Conservation (phyloP, 2,113 vertebrate species). For the Pelodiscus sinensis region DNA sequence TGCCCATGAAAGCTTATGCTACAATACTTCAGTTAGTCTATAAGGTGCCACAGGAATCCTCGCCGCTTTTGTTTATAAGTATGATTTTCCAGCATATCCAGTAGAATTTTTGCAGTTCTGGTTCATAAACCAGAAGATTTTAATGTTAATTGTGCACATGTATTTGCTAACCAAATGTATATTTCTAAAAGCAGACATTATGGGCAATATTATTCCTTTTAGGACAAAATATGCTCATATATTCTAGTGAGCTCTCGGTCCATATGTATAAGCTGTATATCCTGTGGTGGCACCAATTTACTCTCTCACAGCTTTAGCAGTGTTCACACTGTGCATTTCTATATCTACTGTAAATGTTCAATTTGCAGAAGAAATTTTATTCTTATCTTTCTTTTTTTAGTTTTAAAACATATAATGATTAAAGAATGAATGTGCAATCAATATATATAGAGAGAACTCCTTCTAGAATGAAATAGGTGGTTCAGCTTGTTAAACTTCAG, state of each 20-base stretch:
- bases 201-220: conserved; percentile 40
- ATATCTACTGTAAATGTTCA: conserved; percentile 70
- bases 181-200: conserved; percentile 54
- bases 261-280: conserved; percentile 55
- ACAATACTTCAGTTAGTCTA: too few relatives aligned
- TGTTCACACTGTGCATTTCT: conserved; percentile 72
- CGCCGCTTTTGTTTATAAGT: too few relatives aligned
- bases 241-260: conserved; percentile 46
- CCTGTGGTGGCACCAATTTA: conserved; percentile 52
- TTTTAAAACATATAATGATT: conserved; percentile 68
- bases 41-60: too few relatives aligned
- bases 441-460: conserved; percentile 59
- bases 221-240: conserved; percentile 55
- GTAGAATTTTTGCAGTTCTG: neutral
- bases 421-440: conserved; percentile 71
- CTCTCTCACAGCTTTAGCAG: conserved; percentile 63
- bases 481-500: conserved; percentile 59
- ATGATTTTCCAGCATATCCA: neutral
- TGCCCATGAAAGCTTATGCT: too few relatives aligned
- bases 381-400: conserved; percentile 22
- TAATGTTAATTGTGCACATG: conserved; percentile 53
- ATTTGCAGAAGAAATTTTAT: conserved; percentile 62
- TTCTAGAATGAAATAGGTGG: conserved; percentile 57
- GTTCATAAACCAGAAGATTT: conserved; percentile 51
- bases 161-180: conserved; percentile 49